Evolutionary conservation across 2,888 invertebrate species (phyloP).

Genomic region (Fissipunctia ypsillon): DNA sequence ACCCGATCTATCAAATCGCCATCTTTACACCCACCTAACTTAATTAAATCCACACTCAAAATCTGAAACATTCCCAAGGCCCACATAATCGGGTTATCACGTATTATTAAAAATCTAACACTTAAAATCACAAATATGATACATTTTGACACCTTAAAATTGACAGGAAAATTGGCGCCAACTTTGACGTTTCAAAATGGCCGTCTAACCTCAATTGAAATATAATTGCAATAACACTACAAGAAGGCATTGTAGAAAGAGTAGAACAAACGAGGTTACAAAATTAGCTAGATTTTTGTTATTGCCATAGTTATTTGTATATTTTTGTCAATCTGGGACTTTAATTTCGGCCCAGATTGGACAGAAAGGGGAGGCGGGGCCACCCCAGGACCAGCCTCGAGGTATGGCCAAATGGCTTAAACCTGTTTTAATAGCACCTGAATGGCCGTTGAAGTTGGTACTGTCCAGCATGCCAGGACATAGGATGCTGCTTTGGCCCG

Average conservation of each 20-base stretch:
- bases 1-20: conserved; percentile 31
- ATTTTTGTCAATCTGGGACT: conserved; percentile 84
- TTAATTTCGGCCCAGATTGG: conserved; percentile 94
- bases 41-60: conserved; percentile 33
- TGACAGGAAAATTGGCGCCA: conserved; percentile 71
- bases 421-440: conserved; percentile 93
- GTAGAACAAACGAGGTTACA: conserved; percentile 67
- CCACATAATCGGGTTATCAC: conserved; percentile 40
- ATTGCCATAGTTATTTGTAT: conserved; percentile 51
- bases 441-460: conserved; percentile 87
- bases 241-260: conserved; percentile 74
- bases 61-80: conserved; percentile 40
- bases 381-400: conserved; percentile 96
- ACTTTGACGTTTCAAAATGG: conserved; percentile 71
- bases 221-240: conserved; percentile 70
- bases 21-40: background rate
- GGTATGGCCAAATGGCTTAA: conserved; percentile 95
- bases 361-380: conserved; percentile 93
- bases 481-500: conserved; percentile 80
- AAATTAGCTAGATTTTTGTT: conserved; percentile 68
- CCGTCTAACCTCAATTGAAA: conserved; percentile 68
- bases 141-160: conserved; percentile 66
- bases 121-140: conserved; percentile 54
- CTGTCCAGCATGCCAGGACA: conserved; percentile 76
- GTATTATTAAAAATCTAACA: conserved; percentile 45